Conservation (phyloP, 2,888 invertebrate genomes). For the Lomographa bimaculata region DNA sequence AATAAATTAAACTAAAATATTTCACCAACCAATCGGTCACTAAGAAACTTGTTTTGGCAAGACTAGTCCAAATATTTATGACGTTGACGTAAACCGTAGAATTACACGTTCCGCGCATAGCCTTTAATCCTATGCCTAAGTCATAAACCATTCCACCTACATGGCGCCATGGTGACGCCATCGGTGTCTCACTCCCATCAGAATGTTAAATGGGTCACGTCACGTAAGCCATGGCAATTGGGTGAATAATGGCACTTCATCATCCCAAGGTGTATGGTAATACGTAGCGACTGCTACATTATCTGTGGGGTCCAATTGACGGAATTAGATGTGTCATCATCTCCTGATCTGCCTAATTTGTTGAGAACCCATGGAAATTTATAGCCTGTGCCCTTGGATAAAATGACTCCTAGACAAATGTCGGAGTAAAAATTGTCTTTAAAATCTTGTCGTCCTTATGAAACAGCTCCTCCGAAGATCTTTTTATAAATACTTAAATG, state of each 20-base stretch:
- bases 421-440: no score
- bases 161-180: constrained; percentile 68
- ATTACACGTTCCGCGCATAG: not conserved
- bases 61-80: no score
- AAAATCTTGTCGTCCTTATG: no score
- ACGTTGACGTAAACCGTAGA: no score
- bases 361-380: not conserved
- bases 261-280: constrained; percentile 35
- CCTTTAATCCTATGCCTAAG: constrained; percentile 5
- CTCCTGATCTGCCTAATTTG: constrained; percentile 26
- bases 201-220: constrained; percentile 55
- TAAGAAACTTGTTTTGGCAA: no score
- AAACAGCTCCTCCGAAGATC: no score
- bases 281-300: constrained; percentile 6
- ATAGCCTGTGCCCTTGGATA: no score
- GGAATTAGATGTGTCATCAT: constrained; percentile 45
- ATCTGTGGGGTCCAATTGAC: constrained; percentile 38
- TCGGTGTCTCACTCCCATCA: constrained; percentile 47
- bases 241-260: constrained; percentile 17
- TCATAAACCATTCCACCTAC: constrained; percentile 26
- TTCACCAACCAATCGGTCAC: no score
- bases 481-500: no score
- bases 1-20: no score
- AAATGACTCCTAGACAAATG: no score
- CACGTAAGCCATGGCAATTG: constrained; percentile 29